A percentile compares a stretch with the other conserved stretches of the same genome.
These are phyloP conservation scores for Drosophila pallidifrons DNA, from an alignment of 1,140 invertebrate genomes.

Conservation along the genomic window DNA sequence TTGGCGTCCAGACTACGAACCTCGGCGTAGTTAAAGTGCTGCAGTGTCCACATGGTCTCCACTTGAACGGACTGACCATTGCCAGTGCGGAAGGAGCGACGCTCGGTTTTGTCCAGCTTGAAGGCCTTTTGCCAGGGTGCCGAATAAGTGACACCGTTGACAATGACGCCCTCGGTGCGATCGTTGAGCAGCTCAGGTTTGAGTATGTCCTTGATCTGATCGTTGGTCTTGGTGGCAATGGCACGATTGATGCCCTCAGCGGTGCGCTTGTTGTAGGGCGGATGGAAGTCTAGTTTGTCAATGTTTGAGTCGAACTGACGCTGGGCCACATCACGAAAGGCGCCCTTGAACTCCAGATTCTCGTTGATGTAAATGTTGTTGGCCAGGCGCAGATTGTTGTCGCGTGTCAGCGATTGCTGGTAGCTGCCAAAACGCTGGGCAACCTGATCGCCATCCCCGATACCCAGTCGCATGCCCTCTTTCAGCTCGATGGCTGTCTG, in stretches of 20 bases:
- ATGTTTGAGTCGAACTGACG: conserved; percentile 79
- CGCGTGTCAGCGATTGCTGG: conserved; percentile 70
- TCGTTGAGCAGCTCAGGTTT: conserved; percentile 70
- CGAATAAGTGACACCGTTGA: conserved; percentile 67
- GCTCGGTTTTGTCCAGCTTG: conserved; percentile 62
- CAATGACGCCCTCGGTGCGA: conserved; percentile 76
- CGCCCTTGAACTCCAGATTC: conserved; percentile 78
- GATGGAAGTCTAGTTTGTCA: conserved; percentile 80
- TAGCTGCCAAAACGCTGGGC: conserved; percentile 68
- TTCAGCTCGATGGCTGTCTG: conserved; percentile 75
- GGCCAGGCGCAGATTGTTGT: conserved; percentile 77
- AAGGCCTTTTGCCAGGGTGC: conserved; percentile 80
- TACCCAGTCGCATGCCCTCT: conserved; percentile 69
- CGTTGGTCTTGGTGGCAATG: conserved; percentile 72
- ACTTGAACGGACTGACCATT: conserved; percentile 68
- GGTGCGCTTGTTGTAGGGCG: conserved; percentile 80
- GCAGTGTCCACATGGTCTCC: conserved; percentile 80
- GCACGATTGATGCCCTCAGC: conserved; percentile 74
- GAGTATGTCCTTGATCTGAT: conserved; percentile 72
- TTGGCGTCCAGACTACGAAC: conserved; percentile 72
- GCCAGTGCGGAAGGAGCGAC: conserved; percentile 65
- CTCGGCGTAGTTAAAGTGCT: conserved; percentile 77
- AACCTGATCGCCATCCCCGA: conserved; percentile 70
- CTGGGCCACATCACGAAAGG: conserved; percentile 74
- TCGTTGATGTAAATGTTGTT: conserved; percentile 82